Evolutionary conservation across 1,140 invertebrate species (phyloP).

Genomic region (Wiebesia pumilae): DNA sequence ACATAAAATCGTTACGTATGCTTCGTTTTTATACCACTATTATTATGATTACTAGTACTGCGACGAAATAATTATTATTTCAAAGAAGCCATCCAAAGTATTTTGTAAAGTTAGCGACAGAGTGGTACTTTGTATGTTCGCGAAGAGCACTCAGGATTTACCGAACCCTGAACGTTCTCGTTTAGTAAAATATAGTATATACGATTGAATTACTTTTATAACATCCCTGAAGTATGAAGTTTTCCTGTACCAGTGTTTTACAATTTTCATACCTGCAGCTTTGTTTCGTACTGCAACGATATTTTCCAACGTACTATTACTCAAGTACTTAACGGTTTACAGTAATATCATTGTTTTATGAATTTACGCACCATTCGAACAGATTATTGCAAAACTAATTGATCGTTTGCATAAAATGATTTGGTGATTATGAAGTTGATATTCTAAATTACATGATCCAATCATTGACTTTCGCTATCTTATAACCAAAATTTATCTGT

Average conservation of each 20-base stretch:
- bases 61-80: background rate
- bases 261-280: background rate
- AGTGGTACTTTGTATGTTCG: background rate
- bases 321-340: too few relatives aligned
- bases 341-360: too few relatives aligned
- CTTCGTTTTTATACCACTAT: background rate
- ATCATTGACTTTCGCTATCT: too few relatives aligned
- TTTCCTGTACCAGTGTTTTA: background rate
- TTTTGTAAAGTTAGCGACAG: background rate
- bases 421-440: too few relatives aligned
- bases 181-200: background rate
- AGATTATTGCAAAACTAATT: too few relatives aligned
- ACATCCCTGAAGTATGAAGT: background rate
- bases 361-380: too few relatives aligned
- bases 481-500: too few relatives aligned
- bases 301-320: too few relatives aligned
- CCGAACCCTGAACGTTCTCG: background rate
- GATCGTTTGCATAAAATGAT: too few relatives aligned
- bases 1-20: background rate
- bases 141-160: background rate
- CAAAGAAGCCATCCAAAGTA: background rate
- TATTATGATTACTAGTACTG: background rate
- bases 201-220: background rate
- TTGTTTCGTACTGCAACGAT: too few relatives aligned
- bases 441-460: too few relatives aligned